A percentile compares a stretch with the other conserved stretches of the same genome.
Conservation (phyloP, 2,888 invertebrate genomes). For the Brachylomia viminalis region DNA sequence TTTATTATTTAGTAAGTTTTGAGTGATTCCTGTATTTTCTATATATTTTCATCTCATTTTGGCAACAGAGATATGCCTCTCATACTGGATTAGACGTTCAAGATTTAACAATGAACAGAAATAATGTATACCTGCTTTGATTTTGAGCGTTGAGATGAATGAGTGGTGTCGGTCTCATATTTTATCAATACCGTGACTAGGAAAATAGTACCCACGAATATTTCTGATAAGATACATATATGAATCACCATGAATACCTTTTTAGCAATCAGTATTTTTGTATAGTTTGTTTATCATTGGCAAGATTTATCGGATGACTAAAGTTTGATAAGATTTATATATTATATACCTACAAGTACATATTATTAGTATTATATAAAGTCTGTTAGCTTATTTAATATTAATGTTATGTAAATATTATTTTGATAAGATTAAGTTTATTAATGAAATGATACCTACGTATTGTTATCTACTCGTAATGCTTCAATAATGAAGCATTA, state of each 20-base stretch:
- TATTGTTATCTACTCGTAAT: neutral
- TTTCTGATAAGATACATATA: slow-evolving; percentile 40
- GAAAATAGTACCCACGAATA: neutral
- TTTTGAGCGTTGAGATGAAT: neutral
- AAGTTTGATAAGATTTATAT: slow-evolving; percentile 22
- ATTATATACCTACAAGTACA: too few relatives aligned
- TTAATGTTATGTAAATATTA: too few relatives aligned
- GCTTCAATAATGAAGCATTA: too few relatives aligned
- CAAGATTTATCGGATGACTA: slow-evolving; percentile 8
- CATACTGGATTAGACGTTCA: neutral
- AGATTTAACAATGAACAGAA: neutral
- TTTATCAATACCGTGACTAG: slow-evolving; percentile 21
- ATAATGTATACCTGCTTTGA: neutral
- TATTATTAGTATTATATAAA: too few relatives aligned
- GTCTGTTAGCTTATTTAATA: too few relatives aligned
- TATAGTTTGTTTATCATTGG: slow-evolving; percentile 5
- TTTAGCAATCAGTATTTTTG: neutral
- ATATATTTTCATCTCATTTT: neutral
- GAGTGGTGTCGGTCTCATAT: neutral
- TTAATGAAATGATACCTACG: slow-evolving; percentile 24
- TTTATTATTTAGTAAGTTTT: neutral
- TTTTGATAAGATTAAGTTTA: slow-evolving; percentile 32
- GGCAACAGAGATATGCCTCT: neutral
- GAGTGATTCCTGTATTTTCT: neutral
- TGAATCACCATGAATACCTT: neutral